Evolutionary conservation across 2,797 vertebrate species (phyloP), one percentile per base, ranked within the genome.

Genomic region (Sebastes kiyomatsui): DNA sequence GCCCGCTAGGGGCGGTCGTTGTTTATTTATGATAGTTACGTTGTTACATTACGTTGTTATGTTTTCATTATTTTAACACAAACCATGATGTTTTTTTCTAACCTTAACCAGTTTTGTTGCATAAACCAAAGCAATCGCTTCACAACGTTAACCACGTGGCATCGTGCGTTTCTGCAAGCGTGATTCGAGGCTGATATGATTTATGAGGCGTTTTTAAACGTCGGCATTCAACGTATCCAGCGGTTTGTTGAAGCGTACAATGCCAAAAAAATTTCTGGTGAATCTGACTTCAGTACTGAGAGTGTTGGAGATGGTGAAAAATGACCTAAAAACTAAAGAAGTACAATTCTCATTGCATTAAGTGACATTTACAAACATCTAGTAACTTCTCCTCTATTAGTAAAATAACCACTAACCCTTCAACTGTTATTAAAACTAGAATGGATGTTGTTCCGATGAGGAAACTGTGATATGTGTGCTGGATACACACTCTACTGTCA

Each of bases 401-500:
- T 62, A 49, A 65, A 42, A 46, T 4, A 74, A 25, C 3, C 11
- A 32, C 18, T 28, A 42, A 73, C 11, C 7, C 13, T 46, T 60
- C 32, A 30, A 54, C 9, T 23, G 20, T 59, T 35, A 79, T 74
- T 32, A 54, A 73, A 71, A 61, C 22, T 22, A 62, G 38, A 3
- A 28, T 4, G 56, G 13, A 69, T 16, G 33, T 14, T 54, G 69
- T 54, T 55, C 71, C 58, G 30, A 18, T 42, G 30, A 66, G 27
- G 32, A 54, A 60, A 11, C 38, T 66, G 79, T 67, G 72, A 33
- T 16, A 6, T 27, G 27, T 11, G 5, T 1, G 6, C 46, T 30
- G 77, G 59, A 89, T 22, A 20, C 59, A 64, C 65, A 67, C 12
- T 4, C 20, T 23, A 7, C 23, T n/a, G 71, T 83, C 88, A 90